These are phyloP conservation scores for Opisthocomus hoazin DNA, from an alignment of 2,113 vertebrate species.

Conservation along the genomic window DNA sequence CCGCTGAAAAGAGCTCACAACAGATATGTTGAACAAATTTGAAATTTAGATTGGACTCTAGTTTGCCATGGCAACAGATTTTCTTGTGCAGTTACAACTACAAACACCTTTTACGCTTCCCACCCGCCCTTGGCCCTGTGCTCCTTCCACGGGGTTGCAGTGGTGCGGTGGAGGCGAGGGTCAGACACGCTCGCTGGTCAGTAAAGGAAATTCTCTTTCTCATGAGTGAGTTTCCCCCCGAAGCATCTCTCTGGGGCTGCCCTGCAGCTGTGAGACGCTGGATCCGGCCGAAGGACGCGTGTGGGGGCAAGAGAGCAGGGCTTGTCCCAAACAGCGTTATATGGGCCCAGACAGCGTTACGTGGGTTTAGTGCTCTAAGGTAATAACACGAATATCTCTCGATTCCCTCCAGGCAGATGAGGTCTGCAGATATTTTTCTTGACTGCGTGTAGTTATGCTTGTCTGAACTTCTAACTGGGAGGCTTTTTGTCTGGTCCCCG, in stretches of 20 bases:
- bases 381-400: not conserved
- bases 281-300: not conserved
- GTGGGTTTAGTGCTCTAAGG: not conserved
- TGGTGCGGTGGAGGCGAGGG: not conserved
- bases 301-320: not conserved
- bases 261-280: not conserved
- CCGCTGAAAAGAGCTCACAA: too few relatives aligned
- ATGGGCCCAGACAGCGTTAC: too few relatives aligned
- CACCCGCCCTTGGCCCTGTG: not conserved
- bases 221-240: not conserved
- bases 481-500: not conserved
- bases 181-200: not conserved
- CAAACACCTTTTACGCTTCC: not conserved
- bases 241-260: not conserved
- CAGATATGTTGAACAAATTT: not conserved
- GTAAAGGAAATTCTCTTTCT: not conserved
- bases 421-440: not conserved
- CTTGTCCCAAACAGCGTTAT: not conserved
- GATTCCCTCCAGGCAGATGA: not conserved
- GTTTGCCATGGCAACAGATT: not conserved
- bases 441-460: not conserved
- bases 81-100: not conserved
- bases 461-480: not conserved
- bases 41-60: not conserved
- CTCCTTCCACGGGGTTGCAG: not conserved